Percentiles rank a stretch among this genome's conserved stretches.
Evolutionary conservation across 1,140 invertebrate genomes (phyloP).

Genomic region (Zophobas morio): DNA sequence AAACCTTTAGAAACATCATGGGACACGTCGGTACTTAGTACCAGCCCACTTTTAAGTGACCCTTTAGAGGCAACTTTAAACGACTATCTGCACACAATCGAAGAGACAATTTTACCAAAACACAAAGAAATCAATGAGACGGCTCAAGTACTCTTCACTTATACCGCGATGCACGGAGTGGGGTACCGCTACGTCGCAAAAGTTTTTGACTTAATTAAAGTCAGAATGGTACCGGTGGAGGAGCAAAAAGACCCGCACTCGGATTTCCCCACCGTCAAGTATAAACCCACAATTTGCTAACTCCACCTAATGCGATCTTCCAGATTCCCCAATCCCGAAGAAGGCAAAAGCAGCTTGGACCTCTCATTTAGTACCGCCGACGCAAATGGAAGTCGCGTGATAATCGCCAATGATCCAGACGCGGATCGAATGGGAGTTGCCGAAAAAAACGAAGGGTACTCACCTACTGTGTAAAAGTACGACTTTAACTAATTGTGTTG

Average conservation of each 20-base stretch:
- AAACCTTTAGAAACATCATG: constrained; percentile 80
- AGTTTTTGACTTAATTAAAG: constrained; percentile 83
- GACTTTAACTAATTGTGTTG: constrained; percentile 1
- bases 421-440: constrained; percentile 96
- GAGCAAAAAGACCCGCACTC: constrained; percentile 94
- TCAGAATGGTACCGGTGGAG: constrained; percentile 85
- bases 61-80: constrained; percentile 75
- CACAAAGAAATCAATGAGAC: constrained; percentile 73
- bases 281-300: constrained; percentile 28
- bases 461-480: not conserved
- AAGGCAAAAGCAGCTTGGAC: constrained; percentile 90
- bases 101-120: constrained; percentile 70
- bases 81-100: constrained; percentile 77
- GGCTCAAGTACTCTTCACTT: constrained; percentile 82
- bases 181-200: constrained; percentile 85
- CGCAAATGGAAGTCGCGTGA: constrained; percentile 77
- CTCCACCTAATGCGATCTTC: constrained; percentile 30
- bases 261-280: constrained; percentile 95
- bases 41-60: constrained; percentile 71
- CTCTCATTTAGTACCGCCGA: constrained; percentile 90
- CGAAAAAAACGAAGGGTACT: constrained; percentile 76
- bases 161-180: constrained; percentile 99
- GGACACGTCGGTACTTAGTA: constrained; percentile 70
- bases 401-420: constrained; percentile 98
- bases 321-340: constrained; percentile 97